Percentiles rank a stretch among this genome's conserved stretches.
Evolutionary conservation across 2,797 vertebrate species (phyloP).

Genomic region (Steatocranus sp.): DNA sequence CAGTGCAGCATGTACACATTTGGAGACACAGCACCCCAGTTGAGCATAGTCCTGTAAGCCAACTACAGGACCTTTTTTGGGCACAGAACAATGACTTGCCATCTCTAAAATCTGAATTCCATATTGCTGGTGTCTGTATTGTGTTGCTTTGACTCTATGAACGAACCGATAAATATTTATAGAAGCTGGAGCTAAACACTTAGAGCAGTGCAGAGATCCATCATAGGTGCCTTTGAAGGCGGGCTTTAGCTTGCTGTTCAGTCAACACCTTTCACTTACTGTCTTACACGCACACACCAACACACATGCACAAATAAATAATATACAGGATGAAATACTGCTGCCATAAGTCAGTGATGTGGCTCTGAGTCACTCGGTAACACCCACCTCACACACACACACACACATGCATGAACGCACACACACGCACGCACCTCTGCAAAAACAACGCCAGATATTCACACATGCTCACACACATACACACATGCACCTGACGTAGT

Average conservation of each 20-base stretch:
- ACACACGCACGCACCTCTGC: slow-evolving; percentile 7
- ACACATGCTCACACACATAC: slow-evolving; percentile 32
- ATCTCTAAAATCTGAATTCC: slow-evolving; percentile 32
- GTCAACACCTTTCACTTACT: slow-evolving; percentile 42
- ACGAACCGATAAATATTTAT: slow-evolving; percentile 73
- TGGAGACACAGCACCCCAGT: not conserved
- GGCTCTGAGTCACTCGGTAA: slow-evolving; percentile 65
- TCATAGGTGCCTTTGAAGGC: slow-evolving; percentile 51
- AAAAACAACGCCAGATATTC: not conserved
- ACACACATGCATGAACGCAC: slow-evolving; percentile 13
- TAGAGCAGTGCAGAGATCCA: slow-evolving; percentile 53
- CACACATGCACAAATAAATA: slow-evolving; percentile 12
- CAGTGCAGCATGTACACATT: not conserved
- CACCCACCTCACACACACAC: slow-evolving; percentile 51
- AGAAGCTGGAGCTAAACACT: slow-evolving; percentile 65
- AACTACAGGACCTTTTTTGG: slow-evolving; percentile 56
- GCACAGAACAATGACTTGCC: slow-evolving; percentile 27
- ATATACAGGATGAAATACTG: slow-evolving; percentile 43
- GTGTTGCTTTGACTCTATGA: slow-evolving; percentile 43
- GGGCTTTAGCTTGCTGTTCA: slow-evolving; percentile 49
- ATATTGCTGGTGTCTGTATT: slow-evolving; percentile 12
- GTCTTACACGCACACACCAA: not conserved
- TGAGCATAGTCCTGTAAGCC: not conserved
- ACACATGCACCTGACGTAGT: slow-evolving; percentile 59
- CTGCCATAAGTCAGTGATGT: slow-evolving; percentile 58